A percentile compares a stretch with the other conserved stretches of the same genome.
Evolutionary conservation across 2,113 vertebrate species (phyloP).

Genomic region (Gadus chalcogrammus): DNA sequence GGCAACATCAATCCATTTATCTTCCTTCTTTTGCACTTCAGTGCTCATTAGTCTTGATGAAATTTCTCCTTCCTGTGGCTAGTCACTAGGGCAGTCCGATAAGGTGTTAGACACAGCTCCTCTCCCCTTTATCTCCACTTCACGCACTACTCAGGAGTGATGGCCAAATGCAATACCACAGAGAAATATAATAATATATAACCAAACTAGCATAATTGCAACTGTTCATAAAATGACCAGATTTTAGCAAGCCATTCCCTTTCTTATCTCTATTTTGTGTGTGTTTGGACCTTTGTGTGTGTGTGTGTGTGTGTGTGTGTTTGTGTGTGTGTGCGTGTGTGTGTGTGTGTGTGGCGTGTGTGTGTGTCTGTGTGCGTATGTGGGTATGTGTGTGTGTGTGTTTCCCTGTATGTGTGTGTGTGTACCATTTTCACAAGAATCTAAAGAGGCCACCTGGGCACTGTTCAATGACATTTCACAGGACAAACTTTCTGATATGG

Average conservation of each 20-base stretch:
- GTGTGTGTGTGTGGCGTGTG: no score
- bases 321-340: not conserved
- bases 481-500: not conserved
- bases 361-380: not conserved
- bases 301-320: not conserved
- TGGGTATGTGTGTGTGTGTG: not conserved
- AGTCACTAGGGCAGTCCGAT: conserved; percentile 55
- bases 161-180: not conserved
- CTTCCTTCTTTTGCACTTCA: conserved; percentile 61
- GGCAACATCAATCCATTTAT: conserved; percentile 59
- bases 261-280: not conserved
- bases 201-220: not conserved
- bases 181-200: not conserved
- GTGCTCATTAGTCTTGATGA: conserved; percentile 69
- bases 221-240: not conserved
- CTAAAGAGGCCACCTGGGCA: no score
- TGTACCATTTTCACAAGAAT: not conserved
- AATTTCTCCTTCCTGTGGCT: conserved; percentile 50
- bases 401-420: not conserved
- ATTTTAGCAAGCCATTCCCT: no score
- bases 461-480: no score
- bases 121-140: conserved; percentile 5
- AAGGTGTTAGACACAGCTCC: conserved; percentile 40
- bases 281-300: not conserved
- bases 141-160: no score